phyloP scores from a whole-genome alignment of 2,113 vertebrate species.

The Origma solitaria region DNA sequence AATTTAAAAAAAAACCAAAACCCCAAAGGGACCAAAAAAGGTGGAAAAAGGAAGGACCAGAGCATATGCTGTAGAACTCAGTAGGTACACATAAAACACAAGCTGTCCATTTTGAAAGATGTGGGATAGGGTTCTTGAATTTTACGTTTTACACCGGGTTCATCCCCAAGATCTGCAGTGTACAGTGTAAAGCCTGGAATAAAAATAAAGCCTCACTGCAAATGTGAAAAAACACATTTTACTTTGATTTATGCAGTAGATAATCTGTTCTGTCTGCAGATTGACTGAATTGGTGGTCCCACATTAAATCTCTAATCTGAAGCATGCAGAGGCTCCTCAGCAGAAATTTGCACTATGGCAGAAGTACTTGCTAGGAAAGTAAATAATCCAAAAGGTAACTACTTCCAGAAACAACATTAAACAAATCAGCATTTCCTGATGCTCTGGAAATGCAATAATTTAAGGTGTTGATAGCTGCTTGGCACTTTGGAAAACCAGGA shows the following conservation, averaged over 20 bases:
- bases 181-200: background rate
- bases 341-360: background rate
- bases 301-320: background rate
- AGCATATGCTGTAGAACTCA: background rate
- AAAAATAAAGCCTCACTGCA: background rate
- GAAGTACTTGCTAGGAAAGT: background rate
- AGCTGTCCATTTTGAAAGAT: background rate
- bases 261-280: background rate
- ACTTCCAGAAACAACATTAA: background rate
- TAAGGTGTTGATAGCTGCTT: background rate
- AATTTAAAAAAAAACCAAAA: background rate
- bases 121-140: background rate
- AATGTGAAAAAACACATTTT: background rate
- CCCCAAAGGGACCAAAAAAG: background rate
- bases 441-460: background rate
- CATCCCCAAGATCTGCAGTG: background rate
- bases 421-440: background rate
- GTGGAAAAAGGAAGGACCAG: background rate
- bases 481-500: background rate
- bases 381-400: background rate
- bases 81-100: background rate
- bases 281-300: background rate
- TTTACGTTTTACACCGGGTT: background rate
- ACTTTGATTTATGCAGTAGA: background rate
- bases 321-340: background rate